Evolutionary conservation across 2,888 invertebrate species (phyloP), one percentile per base, ranked within the genome.

Genomic region (Lithosia quadra): DNA sequence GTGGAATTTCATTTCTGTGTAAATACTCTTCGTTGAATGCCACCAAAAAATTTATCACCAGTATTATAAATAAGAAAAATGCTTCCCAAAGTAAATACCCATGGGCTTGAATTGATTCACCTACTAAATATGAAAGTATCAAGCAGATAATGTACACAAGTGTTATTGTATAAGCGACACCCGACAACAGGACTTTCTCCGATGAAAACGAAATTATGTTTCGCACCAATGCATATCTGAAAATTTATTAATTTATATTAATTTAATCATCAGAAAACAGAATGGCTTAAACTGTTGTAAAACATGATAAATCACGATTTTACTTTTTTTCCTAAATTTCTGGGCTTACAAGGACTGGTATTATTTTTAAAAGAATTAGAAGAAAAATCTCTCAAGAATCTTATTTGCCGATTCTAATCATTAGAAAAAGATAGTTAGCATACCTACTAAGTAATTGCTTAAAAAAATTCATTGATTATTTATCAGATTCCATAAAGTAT

Each of bases 1-100:
- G 93, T 71, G 96, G 95, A 84, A 96, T 94, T 91, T 96, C 96
- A 83, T 95, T 92, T 77, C 90, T 89, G 69, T 92, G 90, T 75
- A 93, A 86, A 80, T 92, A 92, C 78, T 95, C 93, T 84, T 95
- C 95, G 84, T 94, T 94, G 69, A 91, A 91, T 55, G 95, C 93
- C 75, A 95, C 86, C 63, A 92, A 74, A 76, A 95, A 93, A 79
- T 95, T 95, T 65, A 93, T 82, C 56, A 92, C 78, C 71, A 95
- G 82, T 82, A 95, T 91, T 21, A 91, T 80, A 83, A 94, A 91
- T 64, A 95, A 82, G 73, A 94, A 92, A 33, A 93, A 77, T 67
- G 95, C 94, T 84, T 95, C 94, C 90, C 92, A 92, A 0, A 94
- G 84, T 67, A 95, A 86, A 79, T 89, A 91, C 58, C 84, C 82